Conservation (phyloP, 2,797 vertebrate species). For the Phrynocephalus forsythii region DNA sequence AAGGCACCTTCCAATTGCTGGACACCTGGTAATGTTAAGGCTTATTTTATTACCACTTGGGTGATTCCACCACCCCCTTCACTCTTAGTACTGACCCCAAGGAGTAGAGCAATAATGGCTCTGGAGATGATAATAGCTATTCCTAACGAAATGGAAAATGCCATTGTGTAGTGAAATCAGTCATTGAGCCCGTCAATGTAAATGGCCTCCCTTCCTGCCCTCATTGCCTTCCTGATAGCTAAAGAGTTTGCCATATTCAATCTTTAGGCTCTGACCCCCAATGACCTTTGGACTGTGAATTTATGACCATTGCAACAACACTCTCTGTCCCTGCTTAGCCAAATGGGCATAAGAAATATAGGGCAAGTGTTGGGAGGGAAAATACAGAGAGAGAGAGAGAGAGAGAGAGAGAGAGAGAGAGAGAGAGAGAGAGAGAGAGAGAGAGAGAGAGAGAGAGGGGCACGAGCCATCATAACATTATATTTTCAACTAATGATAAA, state of each 20-base stretch:
- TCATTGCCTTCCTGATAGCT: conserved; percentile 64
- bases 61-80: conserved; percentile 59
- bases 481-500: conserved; percentile 76
- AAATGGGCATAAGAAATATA: conserved; percentile 71
- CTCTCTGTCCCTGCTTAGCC: conserved; percentile 66
- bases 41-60: conserved; percentile 70
- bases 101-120: conserved; percentile 67
- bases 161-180: conserved; percentile 69
- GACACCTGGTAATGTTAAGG: conserved; percentile 66
- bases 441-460: too few species aligned
- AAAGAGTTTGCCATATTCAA: conserved; percentile 68
- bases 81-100: conserved; percentile 69
- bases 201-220: conserved; percentile 63
- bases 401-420: too few species aligned
- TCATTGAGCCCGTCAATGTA: conserved; percentile 72
- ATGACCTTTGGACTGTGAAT: conserved; percentile 74
- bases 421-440: too few species aligned
- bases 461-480: conserved; percentile 45
- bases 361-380: conserved; percentile 33
- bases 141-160: conserved; percentile 71
- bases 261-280: conserved; percentile 66
- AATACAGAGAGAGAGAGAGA: too few species aligned
- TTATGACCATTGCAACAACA: conserved; percentile 70
- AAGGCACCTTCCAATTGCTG: conserved; percentile 65
- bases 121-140: conserved; percentile 68